phyloP scores from a whole-genome alignment of 1,140 invertebrate species.

The Oppia nitens region DNA sequence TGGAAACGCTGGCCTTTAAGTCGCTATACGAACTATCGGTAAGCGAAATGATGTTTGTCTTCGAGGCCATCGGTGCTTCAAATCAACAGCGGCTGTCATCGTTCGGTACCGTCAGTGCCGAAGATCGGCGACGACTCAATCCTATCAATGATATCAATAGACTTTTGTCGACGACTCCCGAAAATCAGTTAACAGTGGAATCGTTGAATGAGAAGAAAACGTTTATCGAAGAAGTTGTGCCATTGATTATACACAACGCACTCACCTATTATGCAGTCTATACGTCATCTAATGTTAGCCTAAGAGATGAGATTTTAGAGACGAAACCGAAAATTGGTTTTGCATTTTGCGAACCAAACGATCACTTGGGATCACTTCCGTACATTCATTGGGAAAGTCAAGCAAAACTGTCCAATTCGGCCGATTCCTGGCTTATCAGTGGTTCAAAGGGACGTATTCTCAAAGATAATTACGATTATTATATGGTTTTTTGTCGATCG shows the following conservation, averaged over 20 bases:
- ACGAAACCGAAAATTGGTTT: constrained; percentile 13
- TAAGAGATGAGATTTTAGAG: not conserved
- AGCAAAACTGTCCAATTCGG: constrained; percentile 7
- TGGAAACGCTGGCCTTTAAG: constrained; percentile 8
- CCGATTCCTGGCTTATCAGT: constrained; percentile 11
- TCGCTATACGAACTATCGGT: constrained; percentile 5
- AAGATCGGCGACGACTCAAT: not conserved
- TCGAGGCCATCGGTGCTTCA: constrained; percentile 15
- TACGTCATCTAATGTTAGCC: constrained; percentile 2
- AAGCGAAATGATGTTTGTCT: constrained; percentile 17
- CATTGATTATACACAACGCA: constrained; percentile 14
- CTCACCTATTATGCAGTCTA: constrained; percentile 3
- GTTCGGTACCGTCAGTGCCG: not conserved
- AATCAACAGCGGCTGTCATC: not conserved
- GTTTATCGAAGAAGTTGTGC: constrained; percentile 1
- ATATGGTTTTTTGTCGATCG: constrained; percentile 13
- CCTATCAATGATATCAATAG: not conserved
- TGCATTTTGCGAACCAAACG: constrained; percentile 5
- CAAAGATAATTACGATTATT: constrained; percentile 14
- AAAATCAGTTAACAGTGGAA: not conserved
- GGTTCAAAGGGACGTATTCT: constrained; percentile 14
- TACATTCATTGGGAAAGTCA: constrained; percentile 10
- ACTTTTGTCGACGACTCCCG: not conserved
- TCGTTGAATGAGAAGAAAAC: not conserved
- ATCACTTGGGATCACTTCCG: not conserved